These are phyloP conservation scores for Lasius fuliginosus DNA, from an alignment of 2,888 invertebrate species.

Conservation along the genomic window DNA sequence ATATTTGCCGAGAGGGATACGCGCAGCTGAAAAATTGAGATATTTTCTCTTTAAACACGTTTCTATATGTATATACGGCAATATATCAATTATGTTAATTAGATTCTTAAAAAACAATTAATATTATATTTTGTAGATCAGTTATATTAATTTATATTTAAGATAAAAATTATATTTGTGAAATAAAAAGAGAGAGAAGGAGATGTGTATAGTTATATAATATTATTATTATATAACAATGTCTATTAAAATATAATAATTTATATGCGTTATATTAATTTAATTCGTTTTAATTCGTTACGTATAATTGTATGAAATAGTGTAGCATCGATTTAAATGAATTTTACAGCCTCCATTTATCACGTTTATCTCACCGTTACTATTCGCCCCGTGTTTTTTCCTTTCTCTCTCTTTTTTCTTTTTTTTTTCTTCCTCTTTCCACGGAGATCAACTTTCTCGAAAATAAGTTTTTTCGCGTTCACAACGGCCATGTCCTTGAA, in stretches of 20 bases:
- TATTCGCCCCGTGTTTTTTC: neutral
- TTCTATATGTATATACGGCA: neutral
- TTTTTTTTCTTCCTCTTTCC: neutral
- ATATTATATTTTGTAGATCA: neutral
- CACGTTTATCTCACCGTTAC: neutral
- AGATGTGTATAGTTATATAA: no score
- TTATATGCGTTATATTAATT: neutral
- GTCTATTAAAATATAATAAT: neutral
- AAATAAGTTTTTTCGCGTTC: neutral
- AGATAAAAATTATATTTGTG: neutral
- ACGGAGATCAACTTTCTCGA: slow-evolving; percentile 13
- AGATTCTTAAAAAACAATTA: neutral
- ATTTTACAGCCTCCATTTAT: neutral
- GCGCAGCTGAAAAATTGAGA: neutral
- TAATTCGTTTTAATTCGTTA: neutral
- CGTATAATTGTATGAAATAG: neutral
- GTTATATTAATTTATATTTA: neutral
- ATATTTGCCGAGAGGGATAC: neutral
- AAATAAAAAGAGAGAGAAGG: neutral
- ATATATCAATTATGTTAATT: neutral
- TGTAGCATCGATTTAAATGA: neutral
- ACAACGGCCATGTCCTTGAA: slow-evolving; percentile 19
- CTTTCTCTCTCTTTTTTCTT: neutral
- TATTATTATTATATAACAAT: no score
- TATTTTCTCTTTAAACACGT: neutral